phyloP scores from a whole-genome alignment of 2,797 vertebrate species.

The Sebastes diaconus region DNA sequence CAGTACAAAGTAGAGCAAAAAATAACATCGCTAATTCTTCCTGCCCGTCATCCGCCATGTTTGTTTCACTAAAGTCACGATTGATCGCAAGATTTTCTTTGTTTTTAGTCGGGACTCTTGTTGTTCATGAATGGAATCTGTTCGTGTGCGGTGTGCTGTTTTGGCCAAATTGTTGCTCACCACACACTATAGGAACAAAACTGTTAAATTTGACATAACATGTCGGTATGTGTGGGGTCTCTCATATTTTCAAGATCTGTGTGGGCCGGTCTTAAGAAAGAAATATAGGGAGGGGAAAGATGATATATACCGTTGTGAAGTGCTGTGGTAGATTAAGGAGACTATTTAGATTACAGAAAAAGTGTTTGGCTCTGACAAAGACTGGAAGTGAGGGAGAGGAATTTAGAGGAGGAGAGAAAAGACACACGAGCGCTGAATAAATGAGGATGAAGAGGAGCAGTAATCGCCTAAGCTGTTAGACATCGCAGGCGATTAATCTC shows the following conservation, averaged over 20 bases:
- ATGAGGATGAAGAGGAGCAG: conserved; percentile 55
- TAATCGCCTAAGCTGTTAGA: conserved; percentile 63
- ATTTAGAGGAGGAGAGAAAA: conserved; percentile 21
- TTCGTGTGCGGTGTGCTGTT: too few relatives aligned
- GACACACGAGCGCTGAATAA: conserved; percentile 30
- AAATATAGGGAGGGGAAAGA: background rate
- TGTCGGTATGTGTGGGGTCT: too few relatives aligned
- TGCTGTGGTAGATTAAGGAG: background rate
- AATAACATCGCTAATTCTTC: too few relatives aligned
- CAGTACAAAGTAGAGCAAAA: too few relatives aligned
- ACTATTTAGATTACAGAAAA: conserved; percentile 4
- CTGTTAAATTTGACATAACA: background rate
- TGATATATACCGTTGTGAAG: background rate
- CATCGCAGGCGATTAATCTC: conserved; percentile 70
- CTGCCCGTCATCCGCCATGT: too few relatives aligned
- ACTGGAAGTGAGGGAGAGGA: conserved; percentile 15
- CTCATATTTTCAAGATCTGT: too few relatives aligned
- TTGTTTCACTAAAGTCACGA: too few relatives aligned
- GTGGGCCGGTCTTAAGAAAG: background rate
- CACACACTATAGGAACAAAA: too few relatives aligned
- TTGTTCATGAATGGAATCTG: too few relatives aligned
- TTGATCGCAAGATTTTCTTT: rapidly evolving
- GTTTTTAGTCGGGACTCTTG: too few relatives aligned
- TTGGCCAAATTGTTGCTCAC: too few relatives aligned
- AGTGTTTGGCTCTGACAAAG: background rate